Base-by-base conservation (phyloP, 2,888 invertebrate genomes). In the Andrena praecox region DNA sequence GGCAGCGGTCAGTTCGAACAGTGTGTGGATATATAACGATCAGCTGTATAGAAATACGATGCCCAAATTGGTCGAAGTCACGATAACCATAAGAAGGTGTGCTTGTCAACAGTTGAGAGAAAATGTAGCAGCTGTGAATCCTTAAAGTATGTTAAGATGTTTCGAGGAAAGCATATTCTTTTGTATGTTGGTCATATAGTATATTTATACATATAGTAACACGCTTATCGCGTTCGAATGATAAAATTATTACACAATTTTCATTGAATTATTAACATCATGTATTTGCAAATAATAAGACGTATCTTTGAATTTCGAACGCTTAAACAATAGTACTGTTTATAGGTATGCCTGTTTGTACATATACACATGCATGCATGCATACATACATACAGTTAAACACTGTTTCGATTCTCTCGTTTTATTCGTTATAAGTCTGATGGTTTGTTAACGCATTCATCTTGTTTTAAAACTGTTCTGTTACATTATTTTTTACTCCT, bases 221-320 rank as follows among this genome's bases (percentile, higher is more conserved):
- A 42, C 42, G 42, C 42, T 42, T 42, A 42, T 42, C 16, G 42
- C 42, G 42, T 42, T 42, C 16, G 52, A 48, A 52, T 29, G 20
- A 1, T 85, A 87, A 72, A 90, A 91, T 48, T 24, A 59, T 56
- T 52, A 63, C 31, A 70, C 56, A 12, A 33, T 50, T 78, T 81
- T 71, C 6, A 54, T 64, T 64, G 62, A 77, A 80, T 79, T 87
- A 81, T 85, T 69, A 85, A 86, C 76, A 77, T 87, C 82, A 76
- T 90, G 71, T 87, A 89, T 89, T 90, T 87, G 77, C 81, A 85
- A 79, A 82, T 85, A 87, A 85, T 71, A 81, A 68, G 85, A 88
- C 81, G 80, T 87, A 87, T 87, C 64, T 78, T 80, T 80, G 60
- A 80, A 70, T 85, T 89, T 84, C 66, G 77, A 77, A 84, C 70